phyloP scores from a whole-genome alignment of 2,797 vertebrate genomes.

The Enteromius mattozi region DNA sequence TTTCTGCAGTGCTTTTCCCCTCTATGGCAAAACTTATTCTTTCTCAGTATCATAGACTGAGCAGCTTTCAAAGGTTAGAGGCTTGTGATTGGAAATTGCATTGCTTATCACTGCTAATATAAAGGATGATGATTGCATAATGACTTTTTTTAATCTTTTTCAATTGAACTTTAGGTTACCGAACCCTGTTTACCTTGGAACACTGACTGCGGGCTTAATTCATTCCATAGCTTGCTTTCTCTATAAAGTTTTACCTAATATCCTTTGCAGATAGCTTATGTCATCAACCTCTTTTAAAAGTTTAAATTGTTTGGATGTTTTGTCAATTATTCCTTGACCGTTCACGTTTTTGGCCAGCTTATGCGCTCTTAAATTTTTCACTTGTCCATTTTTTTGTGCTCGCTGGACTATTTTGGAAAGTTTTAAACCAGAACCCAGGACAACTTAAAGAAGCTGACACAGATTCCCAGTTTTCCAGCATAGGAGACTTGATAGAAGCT shows the following conservation, averaged over 20 bases:
- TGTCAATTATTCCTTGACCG: conserved; percentile 71
- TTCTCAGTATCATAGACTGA: conserved; percentile 82
- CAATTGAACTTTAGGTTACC: conserved; percentile 68
- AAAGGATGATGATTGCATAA: background rate
- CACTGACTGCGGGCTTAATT: conserved; percentile 77
- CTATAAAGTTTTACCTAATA: conserved; percentile 80
- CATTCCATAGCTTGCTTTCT: conserved; percentile 81
- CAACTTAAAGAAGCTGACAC: conserved; percentile 68
- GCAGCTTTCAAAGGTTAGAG: conserved; percentile 80
- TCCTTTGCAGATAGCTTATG: conserved; percentile 70
- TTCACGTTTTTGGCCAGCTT: conserved; percentile 74
- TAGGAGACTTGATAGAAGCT: conserved; percentile 77
- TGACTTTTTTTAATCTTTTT: background rate
- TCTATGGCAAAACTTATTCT: conserved; percentile 81
- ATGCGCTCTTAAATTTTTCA: conserved; percentile 73
- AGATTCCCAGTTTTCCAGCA: conserved; percentile 74
- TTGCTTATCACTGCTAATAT: background rate
- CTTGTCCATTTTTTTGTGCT: conserved; percentile 75
- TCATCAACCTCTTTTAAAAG: background rate
- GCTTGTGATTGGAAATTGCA: background rate
- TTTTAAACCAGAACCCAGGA: conserved; percentile 80
- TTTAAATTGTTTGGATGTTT: background rate
- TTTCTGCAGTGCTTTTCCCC: conserved; percentile 77
- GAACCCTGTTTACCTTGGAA: conserved; percentile 84
- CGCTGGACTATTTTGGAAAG: conserved; percentile 75